Evolutionary conservation across 2,888 invertebrate species (phyloP).

Genomic region (Trichogramma dendrolimi): DNA sequence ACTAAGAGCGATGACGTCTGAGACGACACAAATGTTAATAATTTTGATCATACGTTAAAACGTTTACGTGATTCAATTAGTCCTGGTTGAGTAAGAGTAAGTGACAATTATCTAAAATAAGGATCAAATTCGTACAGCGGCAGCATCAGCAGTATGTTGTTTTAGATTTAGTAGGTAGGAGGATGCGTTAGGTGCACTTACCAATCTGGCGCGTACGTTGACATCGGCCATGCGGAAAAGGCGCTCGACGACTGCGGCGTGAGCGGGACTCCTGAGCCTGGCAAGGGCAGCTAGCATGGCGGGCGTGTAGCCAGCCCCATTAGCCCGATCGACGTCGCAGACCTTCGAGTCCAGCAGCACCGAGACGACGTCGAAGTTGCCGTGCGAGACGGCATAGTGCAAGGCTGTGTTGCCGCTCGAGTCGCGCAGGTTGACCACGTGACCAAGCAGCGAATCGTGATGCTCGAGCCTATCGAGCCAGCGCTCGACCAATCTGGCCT

Average conservation of each 20-base stretch:
- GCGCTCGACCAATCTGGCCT: constrained; percentile 75
- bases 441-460: constrained; percentile 66
- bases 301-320: constrained; percentile 85
- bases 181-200: constrained; percentile 44
- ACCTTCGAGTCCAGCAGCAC: constrained; percentile 83
- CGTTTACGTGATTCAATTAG: too few species aligned
- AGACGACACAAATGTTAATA: too few species aligned
- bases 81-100: too few species aligned
- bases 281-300: constrained; percentile 86
- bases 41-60: too few species aligned
- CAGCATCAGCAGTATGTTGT: too few species aligned
- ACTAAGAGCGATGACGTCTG: too few species aligned
- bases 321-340: constrained; percentile 78
- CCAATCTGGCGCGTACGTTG: constrained; percentile 79
- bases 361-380: constrained; percentile 85
- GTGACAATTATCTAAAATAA: too few species aligned
- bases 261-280: constrained; percentile 69
- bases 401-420: constrained; percentile 86
- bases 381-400: constrained; percentile 89
- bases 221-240: constrained; percentile 83
- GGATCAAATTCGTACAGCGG: too few species aligned
- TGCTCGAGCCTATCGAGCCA: constrained; percentile 81
- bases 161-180: too few species aligned
- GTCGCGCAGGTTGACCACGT: constrained; percentile 81
- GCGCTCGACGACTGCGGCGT: constrained; percentile 74